These are phyloP conservation scores for Brachionus calyciflorus DNA, from an alignment of 1,140 invertebrate genomes.

Conservation along the genomic window DNA sequence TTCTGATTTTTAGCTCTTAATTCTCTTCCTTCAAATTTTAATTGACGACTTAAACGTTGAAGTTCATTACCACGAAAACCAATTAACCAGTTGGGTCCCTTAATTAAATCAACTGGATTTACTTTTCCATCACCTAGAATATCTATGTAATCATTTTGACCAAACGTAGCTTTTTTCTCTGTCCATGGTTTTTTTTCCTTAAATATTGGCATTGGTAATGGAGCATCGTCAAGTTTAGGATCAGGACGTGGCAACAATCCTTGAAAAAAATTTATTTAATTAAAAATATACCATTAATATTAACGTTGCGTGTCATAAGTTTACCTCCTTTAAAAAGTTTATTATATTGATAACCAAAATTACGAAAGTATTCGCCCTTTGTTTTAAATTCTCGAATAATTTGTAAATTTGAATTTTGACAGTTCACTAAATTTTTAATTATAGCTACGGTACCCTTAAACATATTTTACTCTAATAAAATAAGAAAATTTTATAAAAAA, in stretches of 20 bases:
- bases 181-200: slow-evolving; percentile 72
- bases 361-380: slow-evolving; percentile 35
- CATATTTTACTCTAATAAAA: too few species aligned
- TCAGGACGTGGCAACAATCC: slow-evolving; percentile 30
- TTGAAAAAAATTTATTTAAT: neutral
- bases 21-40: slow-evolving; percentile 51
- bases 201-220: slow-evolving; percentile 67
- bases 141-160: slow-evolving; percentile 93
- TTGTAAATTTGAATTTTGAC: too few species aligned
- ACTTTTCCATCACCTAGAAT: slow-evolving; percentile 78
- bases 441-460: too few species aligned
- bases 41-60: slow-evolving; percentile 51
- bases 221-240: slow-evolving; percentile 6
- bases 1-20: slow-evolving; percentile 33
- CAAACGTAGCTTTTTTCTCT: slow-evolving; percentile 75
- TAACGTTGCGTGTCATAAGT: neutral
- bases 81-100: slow-evolving; percentile 78
- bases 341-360: slow-evolving; percentile 17
- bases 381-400: neutral
- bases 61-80: slow-evolving; percentile 80
- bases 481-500: too few species aligned
- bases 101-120: slow-evolving; percentile 76
- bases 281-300: neutral
- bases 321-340: slow-evolving; percentile 40
- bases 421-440: too few species aligned